Evolutionary conservation across 2,888 invertebrate genomes (phyloP), one percentile per base, ranked within the genome.

Genomic region (Scelioninae gen. 1): DNA sequence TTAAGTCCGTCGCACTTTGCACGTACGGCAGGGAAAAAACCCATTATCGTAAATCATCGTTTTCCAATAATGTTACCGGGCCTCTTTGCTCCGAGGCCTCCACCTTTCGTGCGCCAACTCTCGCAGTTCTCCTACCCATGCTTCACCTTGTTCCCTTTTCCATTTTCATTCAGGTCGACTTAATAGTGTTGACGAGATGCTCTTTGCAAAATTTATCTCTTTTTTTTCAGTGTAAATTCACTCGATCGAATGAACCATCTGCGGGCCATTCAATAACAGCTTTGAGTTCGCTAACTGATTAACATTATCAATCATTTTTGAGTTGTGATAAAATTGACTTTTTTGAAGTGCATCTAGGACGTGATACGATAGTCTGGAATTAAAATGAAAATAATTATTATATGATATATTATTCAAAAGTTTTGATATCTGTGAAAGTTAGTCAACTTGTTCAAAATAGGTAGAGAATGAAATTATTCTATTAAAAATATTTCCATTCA

Each of bases 21-120:
- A 56, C 81, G 69, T 84, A 79, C 84, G 84, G 85, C 74, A 81
- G 85, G 86, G 85, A 86, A 88, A 89, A 88, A 88, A 85, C 63
- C 93, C 93, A 94, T 94, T 94, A 94, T 93, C 93, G 94, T 94
- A 94, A 94, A 94, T 94, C 94, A 94, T 93, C 93, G 93, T 93
- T 93, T 93, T 92, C 93, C 93, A 93, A 94, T 94, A 94, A 93
- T 91, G 88, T 92, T 92, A 90, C 90, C 91, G 89, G 90, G 89
- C 88, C 89, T 91, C 91, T 89, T 90, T 90, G 87, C 88, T 87
- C 83, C 87, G 82, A 82, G 85, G 83, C 83, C 83, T 72, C 77
- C 76, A 23, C 82, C 83, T 75, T 72, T 75, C 79, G 55, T 32
- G 40, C 78, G 43, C 71, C 69, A 15, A 62, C 23, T 10, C 71